These are phyloP conservation scores for Strigops habroptila DNA, from an alignment of 2,113 vertebrate species.

Conservation along the genomic window DNA sequence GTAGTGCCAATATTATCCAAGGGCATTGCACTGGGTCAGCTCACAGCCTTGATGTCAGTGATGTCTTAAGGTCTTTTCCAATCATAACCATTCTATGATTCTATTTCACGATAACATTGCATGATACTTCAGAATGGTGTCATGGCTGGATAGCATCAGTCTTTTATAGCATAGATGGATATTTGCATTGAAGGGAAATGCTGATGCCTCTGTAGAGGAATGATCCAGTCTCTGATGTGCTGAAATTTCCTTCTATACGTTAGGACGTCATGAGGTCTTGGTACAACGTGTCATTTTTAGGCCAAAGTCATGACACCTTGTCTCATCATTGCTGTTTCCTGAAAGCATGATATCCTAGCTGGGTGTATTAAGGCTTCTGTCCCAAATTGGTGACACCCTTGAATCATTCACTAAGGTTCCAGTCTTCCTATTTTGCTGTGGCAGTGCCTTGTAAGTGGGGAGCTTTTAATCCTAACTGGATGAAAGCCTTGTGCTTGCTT, in stretches of 20 bases:
- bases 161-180: not conserved
- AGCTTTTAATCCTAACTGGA: not conserved
- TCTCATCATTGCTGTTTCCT: not conserved
- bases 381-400: not conserved
- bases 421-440: not conserved
- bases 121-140: not conserved
- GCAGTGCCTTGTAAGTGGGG: not conserved
- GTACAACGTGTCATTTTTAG: not conserved
- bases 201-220: not conserved
- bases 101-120: fast-evolving
- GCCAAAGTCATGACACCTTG: not conserved
- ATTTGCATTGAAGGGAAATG: not conserved
- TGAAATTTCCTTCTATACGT: not conserved
- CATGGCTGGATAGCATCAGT: not conserved
- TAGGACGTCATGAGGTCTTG: not conserved
- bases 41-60: not conserved
- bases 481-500: not conserved
- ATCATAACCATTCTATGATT: not conserved
- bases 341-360: not conserved
- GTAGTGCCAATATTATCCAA: fast-evolving
- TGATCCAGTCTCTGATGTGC: not conserved
- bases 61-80: not conserved
- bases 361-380: not conserved
- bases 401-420: not conserved
- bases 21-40: not conserved